These are phyloP conservation scores for Hyphantria cunea DNA, from an alignment of 1,140 invertebrate species.

Conservation along the genomic window DNA sequence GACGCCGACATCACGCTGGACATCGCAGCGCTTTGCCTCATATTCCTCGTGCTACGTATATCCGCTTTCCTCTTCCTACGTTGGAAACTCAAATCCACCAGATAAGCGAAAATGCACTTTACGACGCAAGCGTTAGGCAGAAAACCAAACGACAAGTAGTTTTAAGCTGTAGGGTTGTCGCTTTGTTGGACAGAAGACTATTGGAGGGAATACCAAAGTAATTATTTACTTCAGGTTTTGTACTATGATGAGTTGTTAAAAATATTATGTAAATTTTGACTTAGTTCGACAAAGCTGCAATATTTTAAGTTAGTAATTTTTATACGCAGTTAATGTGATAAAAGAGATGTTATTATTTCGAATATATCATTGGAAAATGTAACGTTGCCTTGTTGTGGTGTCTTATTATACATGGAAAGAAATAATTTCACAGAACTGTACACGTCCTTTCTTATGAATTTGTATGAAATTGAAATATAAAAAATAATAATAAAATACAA, in stretches of 20 bases:
- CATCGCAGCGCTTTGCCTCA: slow-evolving; percentile 91
- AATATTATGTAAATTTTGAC: neutral
- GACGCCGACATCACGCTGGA: slow-evolving; percentile 90
- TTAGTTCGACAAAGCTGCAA: slow-evolving; percentile 17
- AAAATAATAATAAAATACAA: neutral
- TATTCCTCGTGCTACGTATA: slow-evolving; percentile 93
- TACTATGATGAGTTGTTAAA: neutral
- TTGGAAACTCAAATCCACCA: slow-evolving; percentile 91
- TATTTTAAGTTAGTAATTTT: slow-evolving; percentile 6
- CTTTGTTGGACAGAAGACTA: slow-evolving; percentile 3
- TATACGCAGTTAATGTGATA: slow-evolving; percentile 43
- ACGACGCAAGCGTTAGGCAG: slow-evolving; percentile 27
- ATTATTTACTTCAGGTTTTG: neutral
- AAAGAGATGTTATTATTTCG: slow-evolving; percentile 31
- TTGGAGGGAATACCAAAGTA: slow-evolving; percentile 1
- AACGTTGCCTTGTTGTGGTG: neutral
- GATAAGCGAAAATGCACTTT: slow-evolving; percentile 78
- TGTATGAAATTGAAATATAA: neutral
- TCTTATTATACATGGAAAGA: neutral
- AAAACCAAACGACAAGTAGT: slow-evolving; percentile 20
- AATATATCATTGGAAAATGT: slow-evolving; percentile 36
- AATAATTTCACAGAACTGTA: neutral
- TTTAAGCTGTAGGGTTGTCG: slow-evolving; percentile 20
- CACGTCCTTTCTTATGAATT: neutral
- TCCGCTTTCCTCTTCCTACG: slow-evolving; percentile 95